Base-by-base conservation (phyloP, 2,113 vertebrate species). In the Bufo gargarizans region DNA sequence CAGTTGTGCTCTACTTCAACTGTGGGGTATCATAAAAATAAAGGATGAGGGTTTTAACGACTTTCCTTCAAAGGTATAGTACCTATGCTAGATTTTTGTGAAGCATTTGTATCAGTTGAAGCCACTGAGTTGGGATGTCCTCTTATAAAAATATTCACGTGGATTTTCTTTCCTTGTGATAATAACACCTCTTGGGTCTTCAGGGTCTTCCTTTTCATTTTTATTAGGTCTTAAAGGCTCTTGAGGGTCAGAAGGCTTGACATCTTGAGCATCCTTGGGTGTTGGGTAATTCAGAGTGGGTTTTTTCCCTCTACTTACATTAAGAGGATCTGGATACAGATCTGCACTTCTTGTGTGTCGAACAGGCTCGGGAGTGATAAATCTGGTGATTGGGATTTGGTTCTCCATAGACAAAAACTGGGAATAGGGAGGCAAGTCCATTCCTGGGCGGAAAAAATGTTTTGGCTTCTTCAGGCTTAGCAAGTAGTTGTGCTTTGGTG, bases 381-480 rank as follows among this genome's bases (percentile, higher is more conserved):
- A 97, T 83, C 93, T 95, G 89, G 96, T 92, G 76, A 99, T 94
- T 0, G 97, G 96, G 86, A 99, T 95, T 90, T 94, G 92, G 1
- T 96, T 99, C 90, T 93, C 96, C 89, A 96, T 96, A 47, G 97
- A 91, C 89, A 96, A 85, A 74, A 96, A 96, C 90, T 99, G 96
- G 3, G 97, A 95, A 80, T 96, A 98, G 4, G 95, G 96, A 5
- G 97, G 97, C 10, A 95, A 94, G 89, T 97, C 97, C 93, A 93
- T 94, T 14, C 96, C 96, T 0, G 94, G 94, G 0, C 92, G 80
- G 90, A 94, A 96, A 87, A 93, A 90, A 91, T 96, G 84, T 89
- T 96, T 96, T 4, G 93, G 92, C 45, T 95, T 96, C 83, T 97
- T 97, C 90, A 99, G 93, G 91, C 97, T 97, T 88, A 99, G 92